phyloP scores from a whole-genome alignment of 2,797 vertebrate species.

The Tokudaia muenninki region DNA sequence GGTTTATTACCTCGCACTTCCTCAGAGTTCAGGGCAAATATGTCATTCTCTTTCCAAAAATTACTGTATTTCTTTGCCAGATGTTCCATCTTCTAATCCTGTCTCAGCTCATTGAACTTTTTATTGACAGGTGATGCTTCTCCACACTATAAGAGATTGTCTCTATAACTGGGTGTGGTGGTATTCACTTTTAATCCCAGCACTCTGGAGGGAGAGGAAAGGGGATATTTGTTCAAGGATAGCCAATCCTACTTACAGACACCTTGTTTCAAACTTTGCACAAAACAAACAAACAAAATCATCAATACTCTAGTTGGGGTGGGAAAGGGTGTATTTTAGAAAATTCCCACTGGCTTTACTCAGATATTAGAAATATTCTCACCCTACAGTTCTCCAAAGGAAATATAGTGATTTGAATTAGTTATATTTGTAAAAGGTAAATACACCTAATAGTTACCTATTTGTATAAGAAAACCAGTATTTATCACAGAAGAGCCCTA shows the following conservation, averaged over 20 bases:
- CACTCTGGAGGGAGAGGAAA: accelerated
- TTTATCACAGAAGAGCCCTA: background rate
- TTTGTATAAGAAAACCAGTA: background rate
- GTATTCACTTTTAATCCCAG: background rate
- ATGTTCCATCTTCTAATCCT: background rate
- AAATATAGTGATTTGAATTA: background rate
- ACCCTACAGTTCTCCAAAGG: background rate
- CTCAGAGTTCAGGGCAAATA: background rate
- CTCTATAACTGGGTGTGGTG: accelerated
- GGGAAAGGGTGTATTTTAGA: background rate
- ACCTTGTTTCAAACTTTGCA: background rate
- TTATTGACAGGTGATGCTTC: background rate
- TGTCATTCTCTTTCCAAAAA: background rate
- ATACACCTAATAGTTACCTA: background rate
- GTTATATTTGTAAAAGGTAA: background rate
- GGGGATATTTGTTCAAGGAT: background rate
- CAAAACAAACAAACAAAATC: background rate
- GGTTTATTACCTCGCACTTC: background rate
- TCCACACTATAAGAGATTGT: background rate
- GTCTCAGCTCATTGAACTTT: background rate
- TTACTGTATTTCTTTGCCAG: background rate
- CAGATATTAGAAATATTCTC: conserved; percentile 17
- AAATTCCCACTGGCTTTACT: background rate
- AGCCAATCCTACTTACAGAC: background rate
- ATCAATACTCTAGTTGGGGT: background rate